Conservation (phyloP, 1,140 invertebrate genomes). For the Nomia melanderi region DNA sequence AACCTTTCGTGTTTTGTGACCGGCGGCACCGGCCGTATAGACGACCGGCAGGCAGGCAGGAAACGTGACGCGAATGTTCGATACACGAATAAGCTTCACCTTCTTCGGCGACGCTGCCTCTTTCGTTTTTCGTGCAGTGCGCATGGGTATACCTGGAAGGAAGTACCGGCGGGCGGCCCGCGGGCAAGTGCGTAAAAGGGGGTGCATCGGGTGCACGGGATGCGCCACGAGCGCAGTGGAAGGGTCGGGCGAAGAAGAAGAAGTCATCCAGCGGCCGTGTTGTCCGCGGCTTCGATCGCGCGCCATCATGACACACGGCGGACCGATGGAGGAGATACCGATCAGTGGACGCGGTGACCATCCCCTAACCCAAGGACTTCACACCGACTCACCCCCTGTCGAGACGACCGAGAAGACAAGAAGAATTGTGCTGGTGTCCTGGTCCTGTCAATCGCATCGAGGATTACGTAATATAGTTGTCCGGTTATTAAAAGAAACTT, state of each 20-base stretch:
- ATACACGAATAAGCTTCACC: constrained; percentile 68
- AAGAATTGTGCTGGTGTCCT: not conserved
- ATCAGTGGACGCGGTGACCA: not conserved
- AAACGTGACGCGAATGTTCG: constrained; percentile 65
- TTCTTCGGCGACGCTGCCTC: constrained; percentile 62
- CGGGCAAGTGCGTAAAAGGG: constrained; percentile 62
- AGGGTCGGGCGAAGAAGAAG: constrained; percentile 43
- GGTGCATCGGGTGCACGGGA: constrained; percentile 60
- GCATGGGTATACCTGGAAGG: constrained; percentile 72
- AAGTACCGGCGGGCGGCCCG: constrained; percentile 50
- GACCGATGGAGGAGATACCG: not conserved
- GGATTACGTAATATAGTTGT: no score
- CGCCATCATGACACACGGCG: not conserved
- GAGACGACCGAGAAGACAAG: not conserved
- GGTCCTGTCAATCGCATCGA: no score
- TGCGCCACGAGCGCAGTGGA: constrained; percentile 53
- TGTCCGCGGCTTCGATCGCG: constrained; percentile 20
- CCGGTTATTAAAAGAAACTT: no score
- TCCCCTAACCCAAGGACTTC: not conserved
- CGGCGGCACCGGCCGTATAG: constrained; percentile 25
- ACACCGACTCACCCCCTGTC: not conserved
- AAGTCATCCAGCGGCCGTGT: constrained; percentile 45
- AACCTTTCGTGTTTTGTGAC: constrained; percentile 56
- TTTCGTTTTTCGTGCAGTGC: constrained; percentile 71
- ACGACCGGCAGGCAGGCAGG: constrained; percentile 13